phyloP scores from a whole-genome alignment of 2,888 invertebrate genomes.

The Caenorhabditis japonica region DNA sequence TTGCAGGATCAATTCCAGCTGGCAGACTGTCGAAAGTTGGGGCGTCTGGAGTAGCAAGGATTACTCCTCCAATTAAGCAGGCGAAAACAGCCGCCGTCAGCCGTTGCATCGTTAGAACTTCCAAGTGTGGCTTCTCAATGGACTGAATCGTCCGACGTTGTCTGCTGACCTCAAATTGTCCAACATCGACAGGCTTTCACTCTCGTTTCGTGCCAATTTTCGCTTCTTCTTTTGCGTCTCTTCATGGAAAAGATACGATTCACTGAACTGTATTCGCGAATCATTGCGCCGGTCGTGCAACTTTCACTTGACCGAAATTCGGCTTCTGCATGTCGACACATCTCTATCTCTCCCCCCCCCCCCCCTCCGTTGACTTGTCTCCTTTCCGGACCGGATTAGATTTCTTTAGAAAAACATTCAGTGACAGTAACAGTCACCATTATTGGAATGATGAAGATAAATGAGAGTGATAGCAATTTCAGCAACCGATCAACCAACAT shows the following conservation, averaged over 20 bases:
- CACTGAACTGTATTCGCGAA: slow-evolving; percentile 42
- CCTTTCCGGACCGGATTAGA: slow-evolving; percentile 41
- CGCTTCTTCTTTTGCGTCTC: slow-evolving; percentile 48
- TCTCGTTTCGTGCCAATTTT: slow-evolving; percentile 44
- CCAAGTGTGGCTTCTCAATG: slow-evolving; percentile 56
- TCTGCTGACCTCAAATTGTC: slow-evolving; percentile 52
- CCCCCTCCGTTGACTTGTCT: slow-evolving; percentile 4
- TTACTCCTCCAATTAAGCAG: slow-evolving; percentile 41
- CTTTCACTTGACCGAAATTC: slow-evolving; percentile 50
- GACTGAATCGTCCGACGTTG: slow-evolving; percentile 37
- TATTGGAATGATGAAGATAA: slow-evolving; percentile 38
- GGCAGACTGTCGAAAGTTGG: slow-evolving; percentile 54
- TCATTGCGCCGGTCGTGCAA: slow-evolving; percentile 36
- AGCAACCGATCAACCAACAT: too few relatives aligned
- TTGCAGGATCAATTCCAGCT: slow-evolving; percentile 38
- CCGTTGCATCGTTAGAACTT: slow-evolving; percentile 49
- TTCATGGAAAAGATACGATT: slow-evolving; percentile 35
- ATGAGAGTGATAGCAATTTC: slow-evolving; percentile 35
- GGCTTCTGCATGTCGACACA: slow-evolving; percentile 15
- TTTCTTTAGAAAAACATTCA: slow-evolving; percentile 10
- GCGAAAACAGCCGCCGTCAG: slow-evolving; percentile 45
- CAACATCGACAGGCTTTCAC: slow-evolving; percentile 50
- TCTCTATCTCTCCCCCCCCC: background rate
- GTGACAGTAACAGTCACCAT: slow-evolving; percentile 19
- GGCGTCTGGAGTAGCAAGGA: slow-evolving; percentile 47